Evolutionary conservation across 1,140 invertebrate species (phyloP), one percentile per base, ranked within the genome.

Genomic region (Diabrotica undecimpunctata): DNA sequence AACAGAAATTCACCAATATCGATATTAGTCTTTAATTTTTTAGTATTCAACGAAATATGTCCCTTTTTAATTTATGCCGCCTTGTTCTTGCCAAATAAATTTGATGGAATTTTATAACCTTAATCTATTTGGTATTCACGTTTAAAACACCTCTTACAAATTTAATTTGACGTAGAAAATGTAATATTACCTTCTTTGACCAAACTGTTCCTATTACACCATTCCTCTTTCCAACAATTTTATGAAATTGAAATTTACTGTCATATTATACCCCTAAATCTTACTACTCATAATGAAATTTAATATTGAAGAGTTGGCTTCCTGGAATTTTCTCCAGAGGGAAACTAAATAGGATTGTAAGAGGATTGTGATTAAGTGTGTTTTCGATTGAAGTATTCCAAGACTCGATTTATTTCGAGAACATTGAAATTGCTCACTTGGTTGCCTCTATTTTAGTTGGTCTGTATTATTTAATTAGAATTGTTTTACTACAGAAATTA

Each of bases 231-330:
- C 13, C 25, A 55, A 14, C 13, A 55, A 25, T 36, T 36, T 55
- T 55, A 55, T 55, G 10, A 55, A 55, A 55, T 55, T 55, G 35
- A 35, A 55, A 55, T 55, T 55, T 55, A 55, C 54, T 13, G 54
- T 36, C 54, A 35, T 36, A 55, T 36, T 55, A 55, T 55, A 9
- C 25, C 13, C 35, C 35, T 55, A 55, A 55, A 55, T 55, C 54
- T 55, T 55, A 55, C 13, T 36, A 36, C 35, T 55, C 35, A 36
- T 55, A 55, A 55, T 55, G 35, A 66, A 66, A 60, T 66, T 57
- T 66, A 66, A 61, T 57, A 59, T 52, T 50, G 57, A 54, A 50
- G 57, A 66, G 52, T 66, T 61, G 57, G 64, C 59, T 66, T 58
- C 38, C 60, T 54, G n/a, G 53, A 54, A 54, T 54, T 54, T 12